Percentiles rank a stretch among this genome's conserved stretches.
phyloP scores from a whole-genome alignment of 2,888 invertebrate genomes.

The Macropis europaea region DNA sequence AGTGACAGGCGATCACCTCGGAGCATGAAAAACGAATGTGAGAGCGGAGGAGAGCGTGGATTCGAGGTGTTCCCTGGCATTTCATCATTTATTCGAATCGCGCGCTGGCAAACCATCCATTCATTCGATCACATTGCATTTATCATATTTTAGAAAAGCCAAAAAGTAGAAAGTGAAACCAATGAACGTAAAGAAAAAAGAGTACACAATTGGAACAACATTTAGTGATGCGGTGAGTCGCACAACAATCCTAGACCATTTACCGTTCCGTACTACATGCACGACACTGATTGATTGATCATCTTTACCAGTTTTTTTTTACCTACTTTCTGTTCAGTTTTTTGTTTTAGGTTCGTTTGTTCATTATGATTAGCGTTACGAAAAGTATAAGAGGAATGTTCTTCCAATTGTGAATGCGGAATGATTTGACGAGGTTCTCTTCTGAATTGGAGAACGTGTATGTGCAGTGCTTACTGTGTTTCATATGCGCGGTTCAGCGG shows the following conservation, averaged over 20 bases:
- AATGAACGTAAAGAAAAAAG: constrained; percentile 76
- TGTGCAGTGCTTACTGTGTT: constrained; percentile 61
- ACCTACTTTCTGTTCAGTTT: constrained; percentile 10
- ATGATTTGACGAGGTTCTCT: constrained; percentile 66
- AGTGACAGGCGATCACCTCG: constrained; percentile 50
- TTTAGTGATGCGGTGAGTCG: constrained; percentile 80
- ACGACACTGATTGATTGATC: constrained; percentile 74
- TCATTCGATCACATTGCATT: constrained; percentile 78
- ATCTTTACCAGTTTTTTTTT: constrained; percentile 61
- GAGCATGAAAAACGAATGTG: constrained; percentile 17
- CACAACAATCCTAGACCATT: constrained; percentile 74
- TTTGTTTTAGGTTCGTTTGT: constrained; percentile 43
- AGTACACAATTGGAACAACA: constrained; percentile 80
- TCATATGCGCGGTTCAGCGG: constrained; percentile 45
- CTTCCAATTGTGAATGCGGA: constrained; percentile 80
- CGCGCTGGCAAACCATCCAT: constrained; percentile 52
- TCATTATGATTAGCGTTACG: constrained; percentile 60
- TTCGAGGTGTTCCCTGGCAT: constrained; percentile 45
- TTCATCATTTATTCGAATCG: constrained; percentile 30
- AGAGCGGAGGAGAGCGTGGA: too few relatives aligned
- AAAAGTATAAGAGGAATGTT: constrained; percentile 76
- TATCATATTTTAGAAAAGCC: constrained; percentile 80
- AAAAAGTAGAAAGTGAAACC: constrained; percentile 80
- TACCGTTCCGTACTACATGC: constrained; percentile 78
- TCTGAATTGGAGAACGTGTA: constrained; percentile 44